Evolutionary conservation across 2,113 vertebrate species (phyloP).

Genomic region (Numenius arquata): DNA sequence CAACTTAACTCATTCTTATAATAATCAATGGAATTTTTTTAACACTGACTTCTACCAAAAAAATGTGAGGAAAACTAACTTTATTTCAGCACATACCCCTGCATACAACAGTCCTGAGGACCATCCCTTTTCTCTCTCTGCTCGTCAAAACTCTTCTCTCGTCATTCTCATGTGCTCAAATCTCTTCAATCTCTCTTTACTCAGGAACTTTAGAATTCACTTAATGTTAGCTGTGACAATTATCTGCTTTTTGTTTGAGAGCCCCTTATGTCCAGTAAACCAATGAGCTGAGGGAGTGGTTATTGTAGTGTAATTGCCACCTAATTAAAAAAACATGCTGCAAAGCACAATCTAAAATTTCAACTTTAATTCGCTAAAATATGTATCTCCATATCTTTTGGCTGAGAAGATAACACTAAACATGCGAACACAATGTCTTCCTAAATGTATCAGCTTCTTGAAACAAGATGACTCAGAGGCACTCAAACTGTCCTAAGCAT

Average conservation of each 20-base stretch:
- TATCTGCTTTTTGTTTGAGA: background rate
- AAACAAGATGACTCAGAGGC: background rate
- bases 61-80: background rate
- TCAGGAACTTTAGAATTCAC: background rate
- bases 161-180: background rate
- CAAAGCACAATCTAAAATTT: background rate
- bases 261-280: background rate
- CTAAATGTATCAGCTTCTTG: background rate
- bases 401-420: background rate
- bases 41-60: background rate
- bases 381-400: background rate
- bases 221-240: background rate
- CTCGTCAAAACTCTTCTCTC: background rate
- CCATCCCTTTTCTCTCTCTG: background rate
- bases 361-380: background rate
- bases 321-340: background rate
- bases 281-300: background rate
- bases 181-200: background rate
- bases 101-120: background rate
- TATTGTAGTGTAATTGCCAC: background rate
- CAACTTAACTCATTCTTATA: background rate
- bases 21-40: background rate
- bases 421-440: background rate
- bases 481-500: background rate
- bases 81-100: background rate